Conservation (phyloP, 2,113 vertebrate species). For the Microcebus lehilahytsara region DNA sequence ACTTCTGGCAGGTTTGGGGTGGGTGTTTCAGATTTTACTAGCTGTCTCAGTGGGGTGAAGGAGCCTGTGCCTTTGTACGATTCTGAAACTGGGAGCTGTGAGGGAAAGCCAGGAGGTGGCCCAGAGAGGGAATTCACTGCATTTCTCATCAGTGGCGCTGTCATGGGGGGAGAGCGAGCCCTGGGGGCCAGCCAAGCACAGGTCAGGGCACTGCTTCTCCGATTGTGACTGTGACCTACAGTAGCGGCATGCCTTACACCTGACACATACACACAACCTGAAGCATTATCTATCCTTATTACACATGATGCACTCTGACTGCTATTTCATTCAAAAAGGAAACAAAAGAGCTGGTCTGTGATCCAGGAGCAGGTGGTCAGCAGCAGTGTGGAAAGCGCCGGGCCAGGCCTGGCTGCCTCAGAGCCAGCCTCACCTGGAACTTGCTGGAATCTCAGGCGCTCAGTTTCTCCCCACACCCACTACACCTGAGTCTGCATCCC, state of each 20-base stretch:
- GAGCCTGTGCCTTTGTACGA: neutral
- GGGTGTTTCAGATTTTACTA: neutral
- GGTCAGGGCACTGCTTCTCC: neutral
- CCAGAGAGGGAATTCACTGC: neutral
- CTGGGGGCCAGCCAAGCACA: neutral
- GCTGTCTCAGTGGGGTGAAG: neutral
- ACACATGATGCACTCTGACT: neutral
- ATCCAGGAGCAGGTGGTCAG: neutral
- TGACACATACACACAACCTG: neutral
- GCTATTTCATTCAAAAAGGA: neutral
- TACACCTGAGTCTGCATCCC: neutral
- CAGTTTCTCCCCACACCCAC: neutral
- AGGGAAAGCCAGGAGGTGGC: neutral
- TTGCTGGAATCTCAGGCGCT: neutral
- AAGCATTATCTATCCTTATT: neutral
- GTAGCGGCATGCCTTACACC: neutral
- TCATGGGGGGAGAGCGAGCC: neutral
- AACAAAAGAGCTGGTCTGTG: neutral
- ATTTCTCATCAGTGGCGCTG: rapidly evolving
- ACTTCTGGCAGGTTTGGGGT: neutral
- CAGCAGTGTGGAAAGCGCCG: neutral
- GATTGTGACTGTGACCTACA: neutral
- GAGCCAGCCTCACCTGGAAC: neutral
- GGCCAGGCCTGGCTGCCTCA: neutral
- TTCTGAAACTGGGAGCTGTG: neutral